Conservation (phyloP, 2,888 invertebrate genomes). For the Orthosia cruda region DNA sequence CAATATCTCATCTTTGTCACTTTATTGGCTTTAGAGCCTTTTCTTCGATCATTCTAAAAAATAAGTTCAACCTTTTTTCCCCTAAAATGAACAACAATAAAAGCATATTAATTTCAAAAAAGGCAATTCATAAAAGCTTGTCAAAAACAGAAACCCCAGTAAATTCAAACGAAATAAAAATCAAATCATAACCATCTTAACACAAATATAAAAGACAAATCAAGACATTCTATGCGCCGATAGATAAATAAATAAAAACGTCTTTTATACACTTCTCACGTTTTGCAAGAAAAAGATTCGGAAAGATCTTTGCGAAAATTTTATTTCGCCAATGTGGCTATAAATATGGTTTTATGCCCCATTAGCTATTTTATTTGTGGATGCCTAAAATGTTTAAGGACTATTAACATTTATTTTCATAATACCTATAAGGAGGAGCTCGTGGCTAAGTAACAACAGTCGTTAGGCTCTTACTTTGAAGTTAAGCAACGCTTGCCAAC, state of each 20-base stretch:
- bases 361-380: constrained; percentile 1
- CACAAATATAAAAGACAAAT: background rate
- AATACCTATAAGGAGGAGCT: no score
- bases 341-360: constrained; percentile 15
- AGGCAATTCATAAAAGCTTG: background rate
- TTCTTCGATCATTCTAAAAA: background rate
- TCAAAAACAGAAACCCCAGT: background rate
- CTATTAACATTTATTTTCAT: background rate
- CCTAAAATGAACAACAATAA: background rate
- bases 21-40: background rate
- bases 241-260: constrained; percentile 19
- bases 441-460: no score
- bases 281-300: background rate
- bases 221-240: background rate
- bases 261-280: constrained; percentile 23
- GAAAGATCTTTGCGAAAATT: background rate
- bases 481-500: no score
- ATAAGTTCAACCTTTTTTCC: background rate
- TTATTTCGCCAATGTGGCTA: background rate
- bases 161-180: constrained; percentile 7
- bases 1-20: background rate
- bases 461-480: no score
- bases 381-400: background rate
- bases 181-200: background rate
- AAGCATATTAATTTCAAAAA: background rate